Base-by-base conservation (phyloP, 2,888 invertebrate species). In the Tortricodes alternella region DNA sequence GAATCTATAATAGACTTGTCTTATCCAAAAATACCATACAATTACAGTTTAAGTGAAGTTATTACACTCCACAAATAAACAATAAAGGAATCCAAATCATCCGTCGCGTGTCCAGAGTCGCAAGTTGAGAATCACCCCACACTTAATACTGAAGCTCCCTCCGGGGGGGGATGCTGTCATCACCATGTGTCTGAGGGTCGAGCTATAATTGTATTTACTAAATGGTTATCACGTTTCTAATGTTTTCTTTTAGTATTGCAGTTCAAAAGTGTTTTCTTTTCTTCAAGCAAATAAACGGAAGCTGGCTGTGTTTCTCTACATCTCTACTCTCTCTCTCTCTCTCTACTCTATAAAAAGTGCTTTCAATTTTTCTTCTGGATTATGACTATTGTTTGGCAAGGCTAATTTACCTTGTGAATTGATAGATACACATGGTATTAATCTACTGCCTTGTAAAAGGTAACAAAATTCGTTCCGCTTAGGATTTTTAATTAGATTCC, bases 401-500 rank as follows among this genome's bases (percentile, higher is more conserved):
- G n/a, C n/a, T n/a, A n/a, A n/a, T n/a, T n/a, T n/a, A n/a, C n/a
- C n/a, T n/a, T n/a, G n/a, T n/a, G n/a, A n/a, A n/a, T n/a, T n/a
- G 11, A 11, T 9, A 29, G n/a, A 11, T 29, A 29, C 11, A 2
- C 3, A 27, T 3, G 3, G 9, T 11, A 29, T 29, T 29, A 15
- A 21, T 19, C n/a, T 13, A 32, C 21, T 37, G 18, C 56, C 56
- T 56, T 43, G 49, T 32, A 19, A 50, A 44, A 56, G 43, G 43
- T 34, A 35, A 46, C 21, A 7, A 9, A 32, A 63, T 64, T 63
- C 53, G 60, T 46, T 60, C 48, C 46, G 49, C 59, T 62, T 50
- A 59, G 56, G 59, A 56, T 57, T 44, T 52, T 48, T 57, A 51
- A 61, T 60, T 60, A 38, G 49, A 49, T 35, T 57, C 44, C 56